Evolutionary conservation across 1,140 invertebrate genomes (phyloP), one percentile per base, ranked within the genome.

Genomic region (Alviniconcha marisindica): DNA sequence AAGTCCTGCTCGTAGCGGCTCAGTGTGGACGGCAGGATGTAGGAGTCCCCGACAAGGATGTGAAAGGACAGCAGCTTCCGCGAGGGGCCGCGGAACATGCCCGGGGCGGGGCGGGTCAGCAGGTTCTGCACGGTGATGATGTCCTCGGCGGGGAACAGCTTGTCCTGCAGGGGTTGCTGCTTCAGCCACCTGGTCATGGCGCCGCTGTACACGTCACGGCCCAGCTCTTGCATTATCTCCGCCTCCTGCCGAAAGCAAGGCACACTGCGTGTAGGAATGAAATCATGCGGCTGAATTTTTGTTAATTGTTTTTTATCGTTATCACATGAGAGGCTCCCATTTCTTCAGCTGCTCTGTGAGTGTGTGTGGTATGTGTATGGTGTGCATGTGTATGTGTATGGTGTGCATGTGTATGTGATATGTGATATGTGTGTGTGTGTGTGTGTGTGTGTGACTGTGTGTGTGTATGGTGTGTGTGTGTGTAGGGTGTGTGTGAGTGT

Each of bases 91-190:
- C 81, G 77, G 42, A 81, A 87, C 24, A 77, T 82, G n/a, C 80
- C 73, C 7, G 18, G 24, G 15, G 69, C 66, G 14, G 40, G 31
- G 40, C 76, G 74, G 77, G 84, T 77, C 36, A 89, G 74, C 0
- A 87, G 38, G 76, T 89, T 81, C 42, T 83, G 48, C 33, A 89
- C 86, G 44, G 56, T 66, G 63, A 89, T 89, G 28, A 69, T 78
- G 44, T 76, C 66, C 66, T 89, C 88, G 12, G 81, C 86, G 4
- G 87, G 82, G 44, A 88, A 81, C 21, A 83, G 36, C 0, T 83
- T 18, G 3, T 28, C 82, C 51, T 84, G 84, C 38, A 85, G 36
- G 36, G 85, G 44, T 40, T 74, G 56, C n/a, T 38, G 71, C 36
- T 82, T 44, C 5, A 88, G 79, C 38, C 83, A 77, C 42, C 63